Percentiles rank a stretch among this genome's conserved stretches.
Evolutionary conservation across 2,113 vertebrate species (phyloP).

Genomic region (Alethe castanea): DNA sequence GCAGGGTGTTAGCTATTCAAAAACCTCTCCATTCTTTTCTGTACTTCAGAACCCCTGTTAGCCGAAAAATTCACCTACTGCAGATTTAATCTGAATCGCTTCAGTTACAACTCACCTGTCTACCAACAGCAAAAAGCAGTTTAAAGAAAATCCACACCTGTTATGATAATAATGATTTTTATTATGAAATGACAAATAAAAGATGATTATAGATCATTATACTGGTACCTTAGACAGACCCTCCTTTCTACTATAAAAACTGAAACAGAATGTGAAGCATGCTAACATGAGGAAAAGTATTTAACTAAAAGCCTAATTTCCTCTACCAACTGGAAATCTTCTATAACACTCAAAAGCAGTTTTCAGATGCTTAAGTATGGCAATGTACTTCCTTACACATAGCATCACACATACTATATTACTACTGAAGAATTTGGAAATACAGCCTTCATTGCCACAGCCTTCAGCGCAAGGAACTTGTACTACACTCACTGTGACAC

Average conservation of each 20-base stretch:
- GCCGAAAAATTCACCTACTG: neutral
- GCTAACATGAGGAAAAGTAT: conserved; percentile 2
- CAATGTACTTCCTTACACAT: neutral
- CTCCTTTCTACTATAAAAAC: neutral
- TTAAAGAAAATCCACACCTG: neutral
- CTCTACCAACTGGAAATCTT: neutral
- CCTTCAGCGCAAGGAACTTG: neutral
- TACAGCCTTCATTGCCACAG: neutral
- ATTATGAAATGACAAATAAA: neutral
- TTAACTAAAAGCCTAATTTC: conserved; percentile 3
- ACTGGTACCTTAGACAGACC: neutral
- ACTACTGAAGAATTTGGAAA: neutral
- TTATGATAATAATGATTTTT: neutral
- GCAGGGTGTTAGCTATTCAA: neutral
- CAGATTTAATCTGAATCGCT: neutral
- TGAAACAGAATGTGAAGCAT: neutral
- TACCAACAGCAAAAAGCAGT: neutral
- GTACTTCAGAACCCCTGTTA: neutral
- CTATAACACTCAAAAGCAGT: neutral
- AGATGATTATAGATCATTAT: neutral
- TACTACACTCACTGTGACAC: neutral
- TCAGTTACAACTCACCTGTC: neutral
- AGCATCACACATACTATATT: neutral
- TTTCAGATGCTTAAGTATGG: neutral
- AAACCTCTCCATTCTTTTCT: neutral